Evolutionary conservation across 2,888 invertebrate species (phyloP), one percentile per base, ranked within the genome.

Genomic region (Hymenopus coronatus): DNA sequence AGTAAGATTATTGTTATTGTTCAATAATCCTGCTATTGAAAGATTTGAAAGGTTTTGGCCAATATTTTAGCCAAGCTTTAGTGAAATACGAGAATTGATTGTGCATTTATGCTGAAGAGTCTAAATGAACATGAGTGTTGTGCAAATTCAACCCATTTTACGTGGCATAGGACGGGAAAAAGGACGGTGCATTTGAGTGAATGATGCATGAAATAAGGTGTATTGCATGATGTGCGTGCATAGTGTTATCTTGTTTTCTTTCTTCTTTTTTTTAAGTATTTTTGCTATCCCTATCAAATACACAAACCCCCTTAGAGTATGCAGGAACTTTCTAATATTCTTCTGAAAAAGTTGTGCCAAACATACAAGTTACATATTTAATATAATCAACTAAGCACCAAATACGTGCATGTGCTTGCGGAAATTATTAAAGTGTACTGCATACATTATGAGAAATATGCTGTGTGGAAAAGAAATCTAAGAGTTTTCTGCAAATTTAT

Each of bases 101-200:
- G 54, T 70, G 54, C 54, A 70, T 70, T 70, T 70, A 70, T 70
- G 54, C 54, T 85, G 85, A 46, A 46, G 85, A 85, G 85, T 46
- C 7, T 84, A 33, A 84, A 25, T 84, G 84, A 84, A 84, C 27
- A 54, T 54, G 27, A 85, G 46, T 46, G 54, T 85, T 9, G 54
- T 85, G 85, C 85, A 33, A 25, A 54, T 85, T 40, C 85, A 46
- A 33, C 54, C 84, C 85, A 85, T 27, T 20, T 85, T 85, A 85
- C 40, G 85, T 85, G 28, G 70, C 87, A 40, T 46, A 89, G 89
- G 89, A 89, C 89, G 89, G 89, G 89, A 81, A 54, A 84, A 28
- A 84, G 89, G 89, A 89, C 89, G 89, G 89, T 89, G 89, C 89
- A 89, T 28, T 84, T 82, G 85, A 27, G 46, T 82, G 84, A 84